Percentiles rank a stretch among this genome's conserved stretches.
phyloP scores from a whole-genome alignment of 2,797 vertebrate genomes.

The Pantherophis vulpinus region DNA sequence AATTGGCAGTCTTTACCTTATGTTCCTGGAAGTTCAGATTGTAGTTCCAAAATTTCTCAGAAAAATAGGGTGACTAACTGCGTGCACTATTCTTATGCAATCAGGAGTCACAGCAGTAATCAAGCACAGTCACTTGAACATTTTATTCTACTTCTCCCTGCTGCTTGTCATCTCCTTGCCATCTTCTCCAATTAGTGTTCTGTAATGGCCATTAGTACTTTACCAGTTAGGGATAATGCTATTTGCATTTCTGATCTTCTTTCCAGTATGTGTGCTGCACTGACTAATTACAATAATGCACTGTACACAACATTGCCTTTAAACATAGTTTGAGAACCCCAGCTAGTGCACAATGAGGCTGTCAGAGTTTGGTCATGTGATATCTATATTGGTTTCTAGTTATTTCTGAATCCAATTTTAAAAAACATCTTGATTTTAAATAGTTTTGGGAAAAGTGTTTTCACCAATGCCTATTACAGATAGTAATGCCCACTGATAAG shows the following conservation, averaged over 20 bases:
- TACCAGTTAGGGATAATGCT: background rate
- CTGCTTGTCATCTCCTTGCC: too few relatives aligned
- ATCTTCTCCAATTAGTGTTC: too few relatives aligned
- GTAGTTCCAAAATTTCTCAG: conserved; percentile 91
- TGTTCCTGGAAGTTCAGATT: conserved; percentile 90
- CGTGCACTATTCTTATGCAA: conserved; percentile 75
- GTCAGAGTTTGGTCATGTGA: background rate
- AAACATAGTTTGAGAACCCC: background rate
- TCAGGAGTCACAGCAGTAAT: conserved; percentile 68
- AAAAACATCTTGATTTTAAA: background rate
- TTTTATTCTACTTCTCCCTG: conserved; percentile 26
- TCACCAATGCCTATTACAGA: background rate
- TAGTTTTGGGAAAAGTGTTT: background rate
- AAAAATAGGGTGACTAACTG: conserved; percentile 87
- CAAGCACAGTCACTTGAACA: conserved; percentile 63
- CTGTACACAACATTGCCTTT: background rate
- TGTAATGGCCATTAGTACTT: background rate
- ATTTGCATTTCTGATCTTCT: background rate
- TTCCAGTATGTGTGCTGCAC: background rate
- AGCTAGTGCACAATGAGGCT: background rate
- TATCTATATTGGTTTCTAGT: background rate
- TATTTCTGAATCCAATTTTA: background rate
- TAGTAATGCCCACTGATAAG: background rate
- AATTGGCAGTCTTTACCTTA: conserved; percentile 77
- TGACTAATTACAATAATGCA: background rate